Base-by-base conservation (phyloP, 1,140 invertebrate species). In the Sinonovacula constricta region DNA sequence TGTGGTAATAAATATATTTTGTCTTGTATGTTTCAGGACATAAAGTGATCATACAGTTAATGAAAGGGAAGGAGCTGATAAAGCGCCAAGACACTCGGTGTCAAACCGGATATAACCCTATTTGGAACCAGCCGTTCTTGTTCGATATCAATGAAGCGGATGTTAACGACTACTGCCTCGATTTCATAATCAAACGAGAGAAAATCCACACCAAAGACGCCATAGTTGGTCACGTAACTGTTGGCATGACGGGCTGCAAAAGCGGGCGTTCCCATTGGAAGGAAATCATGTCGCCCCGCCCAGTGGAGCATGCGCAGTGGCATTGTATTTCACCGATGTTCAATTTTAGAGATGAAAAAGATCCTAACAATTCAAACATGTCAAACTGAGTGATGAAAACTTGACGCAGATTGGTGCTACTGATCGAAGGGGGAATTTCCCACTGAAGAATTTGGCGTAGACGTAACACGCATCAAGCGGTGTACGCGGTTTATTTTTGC, bases 151-250 rank as follows among this genome's bases (percentile, higher is more conserved):
- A 51, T 18, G 57, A 33, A 14, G 65, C 60, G 24, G 49, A 80
- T 14, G 53, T 69, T 1, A 68, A 67, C 49, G 31, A 65, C 5
- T 79, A 77, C 31, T 69, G 69, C 33, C 26, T 86, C 3, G 81
- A 86, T 49, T 85, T 86, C 54, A 53, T 85, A 15, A 45, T 85
- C 26, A 83, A 81, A 76, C 69, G 79, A 14, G 79, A 66, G 10
- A 76, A 60, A 15, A 31, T 72, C 1, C 79, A 81, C 49, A 82
- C 63, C 14, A 77, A 80, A 65, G 69, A 83, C 72, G 74, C 59
- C 30, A 62, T 81, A 30, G 56, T 86, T 62, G 85, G 85, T 53
- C 85, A 86, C 49, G 83, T 86, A 59, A 53, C 74, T 0, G 70
- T 86, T 34, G 85, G 85, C 28, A 57, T 63, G 14, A 62, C 60